Conservation (phyloP, 2,888 invertebrate genomes). For the Agriotes lineatus region DNA sequence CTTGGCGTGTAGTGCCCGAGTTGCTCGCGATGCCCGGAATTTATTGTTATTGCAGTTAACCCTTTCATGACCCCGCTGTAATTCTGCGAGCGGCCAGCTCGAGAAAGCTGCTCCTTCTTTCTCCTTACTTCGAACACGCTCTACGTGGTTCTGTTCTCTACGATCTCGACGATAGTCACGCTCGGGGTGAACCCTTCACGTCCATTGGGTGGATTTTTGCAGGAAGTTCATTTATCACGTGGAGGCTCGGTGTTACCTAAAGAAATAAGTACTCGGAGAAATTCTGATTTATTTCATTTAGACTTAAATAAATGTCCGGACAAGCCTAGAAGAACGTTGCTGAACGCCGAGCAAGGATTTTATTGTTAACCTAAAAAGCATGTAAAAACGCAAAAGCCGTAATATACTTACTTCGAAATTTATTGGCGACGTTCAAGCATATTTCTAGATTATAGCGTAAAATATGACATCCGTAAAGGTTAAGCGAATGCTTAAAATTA, state of each 20-base stretch:
- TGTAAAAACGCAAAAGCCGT: background rate
- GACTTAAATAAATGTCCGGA: conserved; percentile 18
- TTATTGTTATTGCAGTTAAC: conserved; percentile 56
- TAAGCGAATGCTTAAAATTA: background rate
- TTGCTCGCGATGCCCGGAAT: conserved; percentile 51
- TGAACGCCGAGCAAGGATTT: background rate
- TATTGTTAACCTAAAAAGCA: background rate
- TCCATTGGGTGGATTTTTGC: conserved; percentile 40
- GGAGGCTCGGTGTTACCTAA: conserved; percentile 3
- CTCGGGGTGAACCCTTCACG: conserved; percentile 43
- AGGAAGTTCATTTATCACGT: conserved; percentile 37
- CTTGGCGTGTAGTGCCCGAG: conserved; percentile 50
- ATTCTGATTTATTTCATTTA: conserved; percentile 22
- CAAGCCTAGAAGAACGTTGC: background rate
- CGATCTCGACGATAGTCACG: conserved; percentile 49
- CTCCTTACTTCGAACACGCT: conserved; percentile 38
- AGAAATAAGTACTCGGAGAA: conserved; percentile 21
- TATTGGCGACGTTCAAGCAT: conserved; percentile 1
- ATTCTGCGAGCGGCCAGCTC: conserved; percentile 49
- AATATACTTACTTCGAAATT: background rate
- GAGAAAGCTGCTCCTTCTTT: conserved; percentile 46
- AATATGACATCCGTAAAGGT: background rate
- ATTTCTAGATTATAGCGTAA: background rate
- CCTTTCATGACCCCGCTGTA: conserved; percentile 54
- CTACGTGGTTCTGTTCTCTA: conserved; percentile 39